Percentiles rank a stretch among this genome's conserved stretches.
These are phyloP conservation scores for Caenorhabditis brenneri DNA, from an alignment of 1,140 invertebrate species.

Conservation along the genomic window DNA sequence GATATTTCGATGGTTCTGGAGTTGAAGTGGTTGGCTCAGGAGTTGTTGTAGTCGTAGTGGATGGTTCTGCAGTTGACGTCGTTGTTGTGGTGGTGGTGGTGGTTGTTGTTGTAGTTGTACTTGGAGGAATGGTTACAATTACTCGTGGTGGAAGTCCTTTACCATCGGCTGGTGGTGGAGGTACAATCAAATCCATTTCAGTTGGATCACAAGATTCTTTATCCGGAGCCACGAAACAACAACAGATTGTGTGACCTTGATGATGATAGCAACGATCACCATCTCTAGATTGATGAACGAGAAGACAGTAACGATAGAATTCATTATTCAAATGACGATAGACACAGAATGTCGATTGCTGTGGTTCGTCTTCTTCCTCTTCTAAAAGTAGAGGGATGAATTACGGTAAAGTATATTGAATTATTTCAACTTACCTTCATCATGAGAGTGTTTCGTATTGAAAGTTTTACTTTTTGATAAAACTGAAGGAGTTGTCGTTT, in stretches of 20 bases:
- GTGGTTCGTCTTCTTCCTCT: not conserved
- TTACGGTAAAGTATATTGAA: not conserved
- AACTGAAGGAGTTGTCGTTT: not conserved
- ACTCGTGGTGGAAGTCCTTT: not conserved
- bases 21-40: not conserved
- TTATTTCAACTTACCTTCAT: not conserved
- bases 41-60: slow-evolving; percentile 32
- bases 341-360: slow-evolving; percentile 23
- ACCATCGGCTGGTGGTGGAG: not conserved
- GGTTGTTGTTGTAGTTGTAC: not conserved
- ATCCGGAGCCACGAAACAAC: slow-evolving; percentile 44
- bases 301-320: slow-evolving; percentile 45
- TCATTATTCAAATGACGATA: slow-evolving; percentile 48
- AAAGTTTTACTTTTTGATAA: slow-evolving; percentile 22
- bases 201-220: slow-evolving; percentile 48
- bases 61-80: not conserved
- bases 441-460: not conserved
- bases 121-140: slow-evolving; percentile 12
- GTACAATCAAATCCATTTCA: slow-evolving; percentile 47
- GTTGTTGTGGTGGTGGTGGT: slow-evolving; percentile 2
- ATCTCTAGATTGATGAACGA: slow-evolving; percentile 40
- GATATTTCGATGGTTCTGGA: not conserved
- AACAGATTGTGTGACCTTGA: slow-evolving; percentile 44
- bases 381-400: not conserved
- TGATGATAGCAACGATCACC: slow-evolving; percentile 47